Evolutionary conservation across 2,888 invertebrate species (phyloP), one percentile per base, ranked within the genome.

Genomic region (Caenorhabditis uteleia): DNA sequence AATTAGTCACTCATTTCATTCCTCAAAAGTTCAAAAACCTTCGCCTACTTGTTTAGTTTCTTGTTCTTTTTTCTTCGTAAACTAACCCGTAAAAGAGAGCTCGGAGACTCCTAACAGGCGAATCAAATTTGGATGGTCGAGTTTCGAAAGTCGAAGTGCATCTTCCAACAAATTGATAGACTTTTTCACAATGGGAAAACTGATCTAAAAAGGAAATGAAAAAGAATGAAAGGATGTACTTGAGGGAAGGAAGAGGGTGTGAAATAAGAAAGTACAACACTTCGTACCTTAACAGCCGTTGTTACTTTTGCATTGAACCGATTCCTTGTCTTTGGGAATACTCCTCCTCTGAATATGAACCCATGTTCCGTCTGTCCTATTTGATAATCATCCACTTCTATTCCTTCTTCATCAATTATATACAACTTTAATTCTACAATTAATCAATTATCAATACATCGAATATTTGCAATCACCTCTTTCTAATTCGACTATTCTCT

Each of bases 351-450:
- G 67, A 79, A 80, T 5, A 80, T 77, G 59, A 79, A 79, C 29
- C 80, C 80, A n/a, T 75, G 71, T 20, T 76, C 66, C n/a, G 78
- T 81, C 39, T 79, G 78, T 8, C 81, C 81, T 14, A 81, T 71
- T 33, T 77, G 79, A 46, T 65, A 70, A 43, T 81, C 81, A 4
- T 77, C 77, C 14, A 80, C 55, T 57, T 81, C 81, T 31, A 81
- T 80, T 59, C 72, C 74, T 47, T 82, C 72, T 36, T 81, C 81
- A 38, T 82, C 81, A 18, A 81, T 75, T 25, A 81, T 46, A 18
- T 73, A 66, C 43, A 77, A 71, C 16, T 68, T 60, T 1, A 79
- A 69, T 1, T 73, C 79, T 79, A 42, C 23, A 73, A 61, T 25
- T 31, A 21, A n/a, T 20, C 8, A 25, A 23, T 7, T 8, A 26